phyloP scores from a whole-genome alignment of 2,888 invertebrate species.

The Fissipunctia ypsillon region DNA sequence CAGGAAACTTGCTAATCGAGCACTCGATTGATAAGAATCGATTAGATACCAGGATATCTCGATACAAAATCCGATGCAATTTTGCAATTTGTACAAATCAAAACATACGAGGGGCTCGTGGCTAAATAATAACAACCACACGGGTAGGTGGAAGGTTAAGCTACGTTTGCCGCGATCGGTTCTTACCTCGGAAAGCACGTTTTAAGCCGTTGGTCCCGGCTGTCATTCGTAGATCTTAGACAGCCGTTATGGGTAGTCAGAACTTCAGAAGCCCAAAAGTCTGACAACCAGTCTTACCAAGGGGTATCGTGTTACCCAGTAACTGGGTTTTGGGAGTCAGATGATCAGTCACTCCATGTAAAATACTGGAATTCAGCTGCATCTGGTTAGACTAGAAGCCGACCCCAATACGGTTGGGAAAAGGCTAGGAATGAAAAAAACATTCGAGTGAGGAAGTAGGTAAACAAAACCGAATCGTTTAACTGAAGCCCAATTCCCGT shows the following conservation, averaged over 20 bases:
- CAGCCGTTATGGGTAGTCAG: background rate
- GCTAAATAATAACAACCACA: background rate
- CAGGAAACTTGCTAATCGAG: slow-evolving; percentile 22
- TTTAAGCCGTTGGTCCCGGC: background rate
- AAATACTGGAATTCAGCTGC: background rate
- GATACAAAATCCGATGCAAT: slow-evolving; percentile 6
- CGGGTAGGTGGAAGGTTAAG: background rate
- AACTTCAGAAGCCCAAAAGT: background rate
- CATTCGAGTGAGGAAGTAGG: background rate
- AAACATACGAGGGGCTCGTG: background rate
- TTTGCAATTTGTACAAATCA: background rate
- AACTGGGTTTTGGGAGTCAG: too few relatives aligned
- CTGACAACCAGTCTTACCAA: background rate
- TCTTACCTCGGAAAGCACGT: background rate
- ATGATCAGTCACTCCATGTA: too few relatives aligned
- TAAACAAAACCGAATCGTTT: too few relatives aligned
- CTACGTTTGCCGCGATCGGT: background rate
- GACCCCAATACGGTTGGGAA: background rate
- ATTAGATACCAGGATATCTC: slow-evolving; percentile 3
- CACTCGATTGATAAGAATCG: slow-evolving; percentile 11
- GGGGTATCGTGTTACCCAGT: background rate
- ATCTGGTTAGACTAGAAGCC: background rate
- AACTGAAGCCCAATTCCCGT: too few relatives aligned
- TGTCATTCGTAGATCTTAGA: background rate
- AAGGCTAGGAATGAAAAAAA: background rate